phyloP scores from a whole-genome alignment of 2,888 invertebrate species.

The Ichneumoninae sp. region DNA sequence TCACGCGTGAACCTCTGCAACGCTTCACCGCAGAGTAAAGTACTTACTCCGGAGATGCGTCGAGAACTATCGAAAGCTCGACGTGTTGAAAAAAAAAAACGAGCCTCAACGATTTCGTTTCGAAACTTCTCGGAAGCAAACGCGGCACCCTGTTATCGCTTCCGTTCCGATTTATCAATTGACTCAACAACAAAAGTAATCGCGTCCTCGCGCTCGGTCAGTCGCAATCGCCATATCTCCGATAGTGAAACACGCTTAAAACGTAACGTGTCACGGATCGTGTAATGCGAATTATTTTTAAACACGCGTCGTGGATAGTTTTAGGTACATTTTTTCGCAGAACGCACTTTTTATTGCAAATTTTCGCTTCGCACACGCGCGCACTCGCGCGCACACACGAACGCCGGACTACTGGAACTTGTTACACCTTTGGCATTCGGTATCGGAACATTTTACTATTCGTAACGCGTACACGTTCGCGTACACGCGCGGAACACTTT shows the following conservation, averaged over 20 bases:
- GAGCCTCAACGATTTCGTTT: neutral
- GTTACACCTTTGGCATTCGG: conserved; percentile 30
- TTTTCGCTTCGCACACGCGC: conserved; percentile 19
- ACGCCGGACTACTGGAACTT: conserved; percentile 16
- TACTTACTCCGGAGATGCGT: conserved; percentile 13
- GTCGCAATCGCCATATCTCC: neutral
- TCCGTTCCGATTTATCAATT: neutral
- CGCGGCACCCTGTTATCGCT: neutral
- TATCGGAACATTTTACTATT: conserved; percentile 14
- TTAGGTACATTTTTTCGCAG: neutral
- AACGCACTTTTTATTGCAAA: conserved; percentile 18
- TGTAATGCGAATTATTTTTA: neutral
- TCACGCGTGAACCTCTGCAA: neutral
- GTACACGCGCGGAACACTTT: neutral
- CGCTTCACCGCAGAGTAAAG: neutral
- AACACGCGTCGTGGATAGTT: neutral
- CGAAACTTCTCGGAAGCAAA: neutral
- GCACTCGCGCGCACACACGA: neutral
- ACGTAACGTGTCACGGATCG: neutral
- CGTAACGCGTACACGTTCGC: conserved; percentile 2
- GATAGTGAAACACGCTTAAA: neutral
- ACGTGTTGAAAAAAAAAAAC: neutral
- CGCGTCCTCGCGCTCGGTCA: neutral
- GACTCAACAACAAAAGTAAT: neutral
- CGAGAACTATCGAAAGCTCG: conserved; percentile 5